phyloP scores from a whole-genome alignment of 2,888 invertebrate genomes.

The Pristionchus exspectatus region DNA sequence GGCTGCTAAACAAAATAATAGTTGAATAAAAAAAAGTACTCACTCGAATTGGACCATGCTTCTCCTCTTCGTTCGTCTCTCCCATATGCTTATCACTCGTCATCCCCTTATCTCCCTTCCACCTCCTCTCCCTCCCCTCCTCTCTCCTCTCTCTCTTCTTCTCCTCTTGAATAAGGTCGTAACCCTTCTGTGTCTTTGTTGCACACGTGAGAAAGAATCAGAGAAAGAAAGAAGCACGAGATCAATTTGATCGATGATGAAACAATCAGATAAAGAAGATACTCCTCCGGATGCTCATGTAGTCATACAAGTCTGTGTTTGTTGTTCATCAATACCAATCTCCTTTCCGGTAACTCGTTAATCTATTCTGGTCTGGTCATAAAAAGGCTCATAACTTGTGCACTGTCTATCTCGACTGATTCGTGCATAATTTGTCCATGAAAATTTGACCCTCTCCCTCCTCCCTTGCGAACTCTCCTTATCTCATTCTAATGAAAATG shows the following conservation, averaged over 20 bases:
- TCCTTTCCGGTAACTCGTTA: background rate
- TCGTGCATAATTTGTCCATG: background rate
- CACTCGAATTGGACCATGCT: constrained; percentile 29
- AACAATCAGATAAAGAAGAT: background rate
- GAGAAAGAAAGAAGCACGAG: background rate
- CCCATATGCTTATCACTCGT: constrained; percentile 45
- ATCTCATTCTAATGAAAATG: background rate
- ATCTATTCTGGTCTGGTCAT: background rate
- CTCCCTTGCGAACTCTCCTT: background rate
- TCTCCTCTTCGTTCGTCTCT: background rate
- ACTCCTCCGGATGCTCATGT: too few relatives aligned
- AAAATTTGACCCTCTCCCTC: background rate
- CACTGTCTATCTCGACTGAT: background rate
- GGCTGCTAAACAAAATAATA: background rate
- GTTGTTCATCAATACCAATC: background rate
- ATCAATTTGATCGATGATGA: background rate
- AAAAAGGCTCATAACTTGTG: background rate
- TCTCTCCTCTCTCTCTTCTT: background rate
- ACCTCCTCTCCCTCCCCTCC: background rate
- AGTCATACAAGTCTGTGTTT: too few relatives aligned
- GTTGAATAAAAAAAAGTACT: background rate
- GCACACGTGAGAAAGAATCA: constrained; percentile 7
- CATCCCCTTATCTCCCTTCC: constrained; percentile 14
- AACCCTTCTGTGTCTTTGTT: background rate
- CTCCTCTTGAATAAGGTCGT: constrained; percentile 1